These are phyloP conservation scores for Drosophila multiciliata DNA, from an alignment of 2,888 invertebrate species.

Conservation along the genomic window DNA sequence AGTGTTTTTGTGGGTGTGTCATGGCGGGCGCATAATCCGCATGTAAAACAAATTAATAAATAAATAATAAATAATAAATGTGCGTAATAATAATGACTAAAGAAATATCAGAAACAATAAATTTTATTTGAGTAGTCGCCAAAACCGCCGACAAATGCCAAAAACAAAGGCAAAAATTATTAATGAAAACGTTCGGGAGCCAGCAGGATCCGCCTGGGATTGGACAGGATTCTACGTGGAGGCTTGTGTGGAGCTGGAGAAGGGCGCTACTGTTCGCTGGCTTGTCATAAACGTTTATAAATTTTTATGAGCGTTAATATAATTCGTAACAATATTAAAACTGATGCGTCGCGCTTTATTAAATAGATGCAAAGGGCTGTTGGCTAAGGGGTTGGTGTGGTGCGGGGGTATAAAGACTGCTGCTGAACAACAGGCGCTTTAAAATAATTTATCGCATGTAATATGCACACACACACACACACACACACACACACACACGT, in stretches of 20 bases:
- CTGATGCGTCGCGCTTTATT: conserved; percentile 71
- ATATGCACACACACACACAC: conserved; percentile 59
- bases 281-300: conserved; percentile 76
- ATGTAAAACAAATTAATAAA: conserved; percentile 73
- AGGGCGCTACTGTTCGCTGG: conserved; percentile 2
- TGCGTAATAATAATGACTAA: conserved; percentile 75
- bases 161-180: conserved; percentile 55
- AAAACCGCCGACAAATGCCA: conserved; percentile 59
- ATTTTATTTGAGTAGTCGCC: conserved; percentile 72
- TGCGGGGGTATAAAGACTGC: background rate
- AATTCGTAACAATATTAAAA: conserved; percentile 74
- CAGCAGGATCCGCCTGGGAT: background rate
- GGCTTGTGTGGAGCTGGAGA: background rate
- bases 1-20: conserved; percentile 13
- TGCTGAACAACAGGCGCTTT: conserved; percentile 47
- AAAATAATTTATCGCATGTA: conserved; percentile 77
- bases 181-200: conserved; percentile 43
- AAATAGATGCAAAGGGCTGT: conserved; percentile 50
- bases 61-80: conserved; percentile 71
- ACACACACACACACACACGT: conserved; percentile 24
- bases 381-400: background rate
- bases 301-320: conserved; percentile 70
- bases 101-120: conserved; percentile 78
- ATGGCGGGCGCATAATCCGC: conserved; percentile 50
- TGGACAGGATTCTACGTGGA: background rate